phyloP scores from a whole-genome alignment of 1,140 invertebrate genomes.

The Lasioglossum baleicum region DNA sequence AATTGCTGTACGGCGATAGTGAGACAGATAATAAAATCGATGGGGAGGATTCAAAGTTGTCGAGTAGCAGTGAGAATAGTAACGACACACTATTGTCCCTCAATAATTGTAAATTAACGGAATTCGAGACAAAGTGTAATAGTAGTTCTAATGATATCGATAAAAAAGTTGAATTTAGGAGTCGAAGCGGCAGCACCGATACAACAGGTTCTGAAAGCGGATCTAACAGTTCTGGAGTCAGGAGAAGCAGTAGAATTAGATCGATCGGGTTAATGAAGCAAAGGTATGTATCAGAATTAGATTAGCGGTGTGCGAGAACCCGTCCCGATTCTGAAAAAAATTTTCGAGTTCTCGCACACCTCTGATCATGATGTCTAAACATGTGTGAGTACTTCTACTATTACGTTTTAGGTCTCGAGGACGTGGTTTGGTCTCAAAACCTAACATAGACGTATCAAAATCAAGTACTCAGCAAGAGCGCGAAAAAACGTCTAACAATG shows the following conservation, averaged over 20 bases:
- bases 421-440: constrained; percentile 76
- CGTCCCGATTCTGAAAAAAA: too few species aligned
- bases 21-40: constrained; percentile 72
- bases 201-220: constrained; percentile 77
- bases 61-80: constrained; percentile 77
- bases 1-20: constrained; percentile 71
- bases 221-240: constrained; percentile 76
- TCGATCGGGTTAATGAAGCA: constrained; percentile 77
- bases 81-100: constrained; percentile 74
- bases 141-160: constrained; percentile 64
- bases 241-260: constrained; percentile 78
- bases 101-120: constrained; percentile 66
- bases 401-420: constrained; percentile 70
- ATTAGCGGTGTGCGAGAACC: too few species aligned
- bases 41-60: constrained; percentile 74
- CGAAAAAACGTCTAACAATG: constrained; percentile 64
- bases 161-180: constrained; percentile 72
- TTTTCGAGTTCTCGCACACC: too few species aligned
- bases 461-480: constrained; percentile 62
- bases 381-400: constrained; percentile 24
- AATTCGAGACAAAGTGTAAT: constrained; percentile 66
- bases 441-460: constrained; percentile 70
- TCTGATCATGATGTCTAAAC: constrained; percentile 8
- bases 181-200: constrained; percentile 76
- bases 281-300: constrained; percentile 54